Evolutionary conservation across 1,140 invertebrate genomes (phyloP), one percentile per base, ranked within the genome.

Genomic region (Drosophila eugracilis): DNA sequence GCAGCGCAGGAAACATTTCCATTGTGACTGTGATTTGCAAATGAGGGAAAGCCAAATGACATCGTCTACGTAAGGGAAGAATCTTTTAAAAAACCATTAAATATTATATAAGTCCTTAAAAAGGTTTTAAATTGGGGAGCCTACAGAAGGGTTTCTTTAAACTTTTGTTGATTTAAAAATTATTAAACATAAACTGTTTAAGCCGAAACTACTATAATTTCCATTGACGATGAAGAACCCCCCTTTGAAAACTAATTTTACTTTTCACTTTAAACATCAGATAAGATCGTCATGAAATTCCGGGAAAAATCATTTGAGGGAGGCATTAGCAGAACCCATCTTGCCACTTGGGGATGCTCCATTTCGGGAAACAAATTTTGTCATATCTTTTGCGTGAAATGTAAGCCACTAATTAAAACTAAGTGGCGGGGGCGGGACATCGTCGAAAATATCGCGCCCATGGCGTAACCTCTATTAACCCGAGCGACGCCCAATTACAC

Each of bases 371-470:
- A 54, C 59, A 22, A 63, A 55, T 65, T 65, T 74, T 48, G 42
- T 73, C 57, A 73, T 62, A 73, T 73, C 58, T 63, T 72, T 62
- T 54, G 71, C 58, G 39, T 75, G 70, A 63, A 75, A 75, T 50
- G 58, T 81, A 86, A 85, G 62, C 80, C 81, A 81, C 81, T 85
- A 85, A 85, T 86, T 85, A 85, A 85, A 85, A 85, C 83, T 88
- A 85, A 85, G 81, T 85, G 81, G 67, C 73, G 67, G 74, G 57
- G 66, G 62, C 72, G 59, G 55, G 59, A 80, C 78, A 80, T 74
- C 72, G 77, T 75, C 28, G 60, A 67, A 67, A 67, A 53, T 66
- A 67, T 67, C 63, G 62, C 62, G 60, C 63, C 28, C 28, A 34
- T 22, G 69, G 62, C 60, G 67, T 66, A 86, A 85, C 81, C 81